Evolutionary conservation across 2,888 invertebrate species (phyloP), one percentile per base, ranked within the genome.

Genomic region (Coleophora deauratella): DNA sequence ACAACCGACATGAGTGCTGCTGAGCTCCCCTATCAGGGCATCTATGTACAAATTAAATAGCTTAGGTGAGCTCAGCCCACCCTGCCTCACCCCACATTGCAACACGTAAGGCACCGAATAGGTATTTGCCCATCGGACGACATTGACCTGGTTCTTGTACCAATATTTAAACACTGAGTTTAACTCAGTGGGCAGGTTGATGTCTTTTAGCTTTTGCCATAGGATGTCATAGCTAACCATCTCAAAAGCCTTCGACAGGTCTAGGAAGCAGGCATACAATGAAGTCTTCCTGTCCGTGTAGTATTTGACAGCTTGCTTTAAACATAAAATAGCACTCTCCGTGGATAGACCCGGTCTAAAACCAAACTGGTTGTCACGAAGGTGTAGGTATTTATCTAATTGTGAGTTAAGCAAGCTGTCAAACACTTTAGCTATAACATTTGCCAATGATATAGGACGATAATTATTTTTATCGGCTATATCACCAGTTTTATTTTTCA

Each of bases 31-130:
- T 13, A 53, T 45, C 36, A 54, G 43, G 9, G 35, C 42, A 13
- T 52, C 43, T 0, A 54, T 39, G 35, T 53, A 53, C 7, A 49
- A 11, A 37, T 44, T 53, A 35, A 52, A 56, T 1, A 54, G 43
- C 21, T 30, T 35, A 3, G 54, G 55, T 2, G 57, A 57, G 2
- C 44, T 49, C 30, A 50, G 21, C 2, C 53, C 50, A 8, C 54
- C 55, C 48, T 53, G 53, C 38, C 51, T 52, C 37, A 53, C 51
- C 27, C 52, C 52, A 35, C 51, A 51, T 33, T 45, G 44, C 45
- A 51, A 13, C 38, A 41, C 15, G 36, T 45, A 51, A 15, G 35
- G n/a, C 11, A 43, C 45, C 2, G 48, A 51, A 1, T 44, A 15
- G 2, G 35, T 10, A 1, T 38, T 38, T 3, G 14, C 42, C 54